Evolutionary conservation across 2,113 vertebrate species (phyloP).

Genomic region (Strigops habroptila): DNA sequence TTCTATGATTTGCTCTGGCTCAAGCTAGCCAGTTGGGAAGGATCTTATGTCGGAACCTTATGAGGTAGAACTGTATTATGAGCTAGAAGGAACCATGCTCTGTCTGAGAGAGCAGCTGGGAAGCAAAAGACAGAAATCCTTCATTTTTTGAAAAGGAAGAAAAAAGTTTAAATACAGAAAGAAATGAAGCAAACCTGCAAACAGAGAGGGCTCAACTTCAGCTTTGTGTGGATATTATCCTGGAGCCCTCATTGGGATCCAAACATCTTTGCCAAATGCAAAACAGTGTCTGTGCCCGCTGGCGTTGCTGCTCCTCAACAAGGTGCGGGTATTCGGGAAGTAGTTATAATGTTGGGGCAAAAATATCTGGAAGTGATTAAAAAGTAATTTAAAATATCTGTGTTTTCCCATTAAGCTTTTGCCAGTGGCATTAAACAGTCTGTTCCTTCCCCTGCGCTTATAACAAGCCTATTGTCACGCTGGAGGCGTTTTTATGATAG

Average conservation of each 20-base stretch:
- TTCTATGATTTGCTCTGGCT: neutral
- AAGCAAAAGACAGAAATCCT: neutral
- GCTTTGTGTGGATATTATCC: neutral
- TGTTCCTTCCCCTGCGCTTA: neutral
- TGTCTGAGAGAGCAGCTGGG: neutral
- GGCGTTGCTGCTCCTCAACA: neutral
- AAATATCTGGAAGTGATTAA: conserved; percentile 12
- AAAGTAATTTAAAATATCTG: conserved; percentile 27
- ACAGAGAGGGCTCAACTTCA: neutral
- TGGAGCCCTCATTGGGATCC: neutral
- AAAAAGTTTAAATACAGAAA: neutral
- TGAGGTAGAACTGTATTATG: neutral
- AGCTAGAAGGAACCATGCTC: neutral
- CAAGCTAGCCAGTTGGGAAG: neutral
- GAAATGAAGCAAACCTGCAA: neutral
- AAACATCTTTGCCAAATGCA: neutral
- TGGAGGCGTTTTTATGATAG: neutral
- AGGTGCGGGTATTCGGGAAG: neutral
- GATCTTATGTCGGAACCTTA: neutral
- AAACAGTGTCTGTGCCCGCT: neutral
- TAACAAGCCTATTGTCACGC: neutral
- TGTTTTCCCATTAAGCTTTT: conserved; percentile 13
- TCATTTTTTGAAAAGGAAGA: neutral
- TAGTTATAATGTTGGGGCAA: neutral
- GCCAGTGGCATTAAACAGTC: neutral